Evolutionary conservation across 2,888 invertebrate species (phyloP).

Genomic region (Zele albiditarsus): DNA sequence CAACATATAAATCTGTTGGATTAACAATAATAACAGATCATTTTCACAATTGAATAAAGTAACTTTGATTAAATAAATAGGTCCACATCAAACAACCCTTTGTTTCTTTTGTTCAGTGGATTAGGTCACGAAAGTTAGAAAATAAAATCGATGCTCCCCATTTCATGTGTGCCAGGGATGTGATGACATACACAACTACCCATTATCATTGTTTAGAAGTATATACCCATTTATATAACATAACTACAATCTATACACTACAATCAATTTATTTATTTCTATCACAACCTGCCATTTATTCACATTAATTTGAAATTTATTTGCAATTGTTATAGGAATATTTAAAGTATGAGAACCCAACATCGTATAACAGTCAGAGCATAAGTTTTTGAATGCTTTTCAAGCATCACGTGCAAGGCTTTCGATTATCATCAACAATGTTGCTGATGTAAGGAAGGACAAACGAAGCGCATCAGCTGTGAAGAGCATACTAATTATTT

Average conservation of each 20-base stretch:
- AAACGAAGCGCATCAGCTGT: background rate
- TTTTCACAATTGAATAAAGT: background rate
- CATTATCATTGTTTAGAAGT: background rate
- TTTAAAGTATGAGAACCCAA: no score
- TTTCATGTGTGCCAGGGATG: conserved; percentile 26
- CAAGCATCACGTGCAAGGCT: background rate
- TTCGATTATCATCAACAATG: background rate
- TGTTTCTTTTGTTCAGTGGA: conserved; percentile 3
- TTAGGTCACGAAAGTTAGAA: conserved; percentile 12
- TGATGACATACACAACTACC: background rate
- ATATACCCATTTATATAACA: background rate
- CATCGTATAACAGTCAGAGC: no score
- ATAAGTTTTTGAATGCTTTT: background rate
- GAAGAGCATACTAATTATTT: conserved; percentile 10
- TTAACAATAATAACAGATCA: no score
- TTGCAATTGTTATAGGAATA: no score
- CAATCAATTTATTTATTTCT: background rate
- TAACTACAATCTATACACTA: background rate
- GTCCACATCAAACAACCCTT: background rate
- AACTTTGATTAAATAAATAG: background rate
- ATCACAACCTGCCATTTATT: background rate
- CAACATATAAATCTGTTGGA: no score
- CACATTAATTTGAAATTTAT: background rate
- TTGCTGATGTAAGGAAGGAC: background rate
- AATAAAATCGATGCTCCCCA: conserved; percentile 28